These are phyloP conservation scores for Yponomeuta cagnagella DNA, from an alignment of 2,888 invertebrate species.

Conservation along the genomic window DNA sequence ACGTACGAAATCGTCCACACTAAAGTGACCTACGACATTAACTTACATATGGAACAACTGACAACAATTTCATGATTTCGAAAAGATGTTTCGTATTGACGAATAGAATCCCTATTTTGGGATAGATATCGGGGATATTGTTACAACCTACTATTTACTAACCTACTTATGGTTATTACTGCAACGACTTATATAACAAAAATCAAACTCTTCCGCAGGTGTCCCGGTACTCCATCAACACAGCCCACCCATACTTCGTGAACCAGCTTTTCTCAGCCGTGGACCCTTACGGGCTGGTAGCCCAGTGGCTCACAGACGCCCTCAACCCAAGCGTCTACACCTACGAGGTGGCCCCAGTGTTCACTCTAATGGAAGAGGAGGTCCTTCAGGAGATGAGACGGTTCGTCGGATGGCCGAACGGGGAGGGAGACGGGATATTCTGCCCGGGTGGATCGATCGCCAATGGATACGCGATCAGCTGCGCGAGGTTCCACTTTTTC, in stretches of 20 bases:
- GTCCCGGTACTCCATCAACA: constrained; percentile 88
- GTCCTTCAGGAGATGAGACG: constrained; percentile 86
- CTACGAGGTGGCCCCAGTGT: constrained; percentile 92
- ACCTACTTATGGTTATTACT: too few relatives aligned
- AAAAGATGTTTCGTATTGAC: too few relatives aligned
- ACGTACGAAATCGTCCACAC: too few relatives aligned
- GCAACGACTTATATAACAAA: too few relatives aligned
- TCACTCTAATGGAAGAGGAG: constrained; percentile 90
- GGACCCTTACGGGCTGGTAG: constrained; percentile 89
- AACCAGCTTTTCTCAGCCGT: constrained; percentile 91
- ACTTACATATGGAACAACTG: too few relatives aligned
- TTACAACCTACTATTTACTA: too few relatives aligned
- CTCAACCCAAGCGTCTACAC: constrained; percentile 92
- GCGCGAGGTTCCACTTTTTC: constrained; percentile 83
- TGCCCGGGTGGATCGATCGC: constrained; percentile 93
- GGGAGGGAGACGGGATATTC: constrained; percentile 89
- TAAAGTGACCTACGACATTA: too few relatives aligned
- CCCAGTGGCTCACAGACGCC: constrained; percentile 90
- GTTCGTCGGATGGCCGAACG: constrained; percentile 84
- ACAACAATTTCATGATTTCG: too few relatives aligned
- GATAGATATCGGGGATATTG: too few relatives aligned
- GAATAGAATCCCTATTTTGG: too few relatives aligned
- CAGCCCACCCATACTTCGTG: constrained; percentile 91
- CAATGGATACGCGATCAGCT: constrained; percentile 93
- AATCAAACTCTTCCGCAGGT: constrained; percentile 36